phyloP scores from a whole-genome alignment of 2,113 vertebrate genomes.

The Chlorodrepanis virens region DNA sequence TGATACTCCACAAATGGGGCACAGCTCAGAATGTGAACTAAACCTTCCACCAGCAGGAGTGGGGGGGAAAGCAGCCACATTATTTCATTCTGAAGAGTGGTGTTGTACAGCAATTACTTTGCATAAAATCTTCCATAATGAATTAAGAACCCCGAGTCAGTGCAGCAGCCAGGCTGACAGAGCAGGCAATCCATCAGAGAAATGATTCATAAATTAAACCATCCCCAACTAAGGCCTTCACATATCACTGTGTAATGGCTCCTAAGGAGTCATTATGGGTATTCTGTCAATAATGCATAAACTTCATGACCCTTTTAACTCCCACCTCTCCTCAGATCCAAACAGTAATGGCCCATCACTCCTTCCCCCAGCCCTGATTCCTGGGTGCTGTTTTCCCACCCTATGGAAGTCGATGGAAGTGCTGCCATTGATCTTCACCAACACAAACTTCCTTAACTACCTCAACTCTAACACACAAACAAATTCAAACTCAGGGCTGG shows the following conservation, averaged over 20 bases:
- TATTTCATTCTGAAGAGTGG: conserved; percentile 44
- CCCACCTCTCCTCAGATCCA: background rate
- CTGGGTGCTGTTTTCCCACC: background rate
- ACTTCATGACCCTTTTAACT: conserved; percentile 43
- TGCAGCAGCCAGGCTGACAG: conserved; percentile 25
- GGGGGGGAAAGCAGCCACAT: background rate
- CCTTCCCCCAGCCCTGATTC: accelerated
- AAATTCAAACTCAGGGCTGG: background rate
- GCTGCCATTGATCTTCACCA: background rate
- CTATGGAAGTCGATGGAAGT: background rate
- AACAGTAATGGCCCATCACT: background rate
- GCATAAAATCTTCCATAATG: conserved; percentile 50
- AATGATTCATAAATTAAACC: conserved; percentile 61
- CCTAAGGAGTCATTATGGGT: conserved; percentile 41
- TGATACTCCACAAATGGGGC: background rate
- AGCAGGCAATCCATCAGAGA: conserved; percentile 39
- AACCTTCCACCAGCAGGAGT: background rate
- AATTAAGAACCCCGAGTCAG: conserved; percentile 19
- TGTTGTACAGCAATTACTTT: conserved; percentile 56
- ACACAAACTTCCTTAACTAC: background rate
- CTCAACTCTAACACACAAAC: background rate
- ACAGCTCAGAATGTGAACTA: background rate
- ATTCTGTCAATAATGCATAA: conserved; percentile 62
- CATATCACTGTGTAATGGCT: conserved; percentile 32
- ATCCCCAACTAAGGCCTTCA: conserved; percentile 34